Percentiles rank a stretch among this genome's conserved stretches.
These are phyloP conservation scores for Rhynchonema sp. DNA, from an alignment of 2,888 invertebrate species.

Conservation along the genomic window DNA sequence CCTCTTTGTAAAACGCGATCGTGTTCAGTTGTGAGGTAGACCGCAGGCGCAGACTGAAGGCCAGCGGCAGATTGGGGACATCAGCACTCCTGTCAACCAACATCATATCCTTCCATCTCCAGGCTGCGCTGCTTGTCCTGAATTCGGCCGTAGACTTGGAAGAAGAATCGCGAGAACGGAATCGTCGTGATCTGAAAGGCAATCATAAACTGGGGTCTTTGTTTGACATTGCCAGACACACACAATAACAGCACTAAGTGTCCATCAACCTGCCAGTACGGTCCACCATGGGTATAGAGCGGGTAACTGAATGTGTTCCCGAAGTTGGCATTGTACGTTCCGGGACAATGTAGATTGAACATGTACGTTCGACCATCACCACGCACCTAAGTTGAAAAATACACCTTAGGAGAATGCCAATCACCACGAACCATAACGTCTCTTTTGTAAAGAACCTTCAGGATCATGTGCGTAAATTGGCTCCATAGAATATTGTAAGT, in stretches of 20 bases:
- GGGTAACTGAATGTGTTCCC: slow-evolving; percentile 67
- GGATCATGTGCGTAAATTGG: background rate
- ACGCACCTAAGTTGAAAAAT: slow-evolving; percentile 31
- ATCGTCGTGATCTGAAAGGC: no score
- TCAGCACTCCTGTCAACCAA: slow-evolving; percentile 13
- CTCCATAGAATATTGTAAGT: background rate
- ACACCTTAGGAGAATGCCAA: no score
- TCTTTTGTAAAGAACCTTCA: background rate
- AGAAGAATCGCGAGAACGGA: slow-evolving; percentile 21
- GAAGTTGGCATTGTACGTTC: slow-evolving; percentile 64
- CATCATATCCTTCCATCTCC: slow-evolving; percentile 7
- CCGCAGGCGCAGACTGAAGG: no score
- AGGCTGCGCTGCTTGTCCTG: slow-evolving; percentile 19
- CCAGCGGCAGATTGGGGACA: no score
- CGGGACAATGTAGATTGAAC: slow-evolving; percentile 54
- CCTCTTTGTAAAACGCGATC: no score
- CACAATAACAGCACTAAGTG: no score
- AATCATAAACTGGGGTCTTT: no score
- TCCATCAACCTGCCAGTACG: slow-evolving; percentile 92
- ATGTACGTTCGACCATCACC: slow-evolving; percentile 85
- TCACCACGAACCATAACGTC: no score
- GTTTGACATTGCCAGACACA: no score
- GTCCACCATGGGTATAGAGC: slow-evolving; percentile 81
- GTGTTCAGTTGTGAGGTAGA: no score
- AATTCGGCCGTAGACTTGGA: slow-evolving; percentile 21